Percentiles rank a stretch among this genome's conserved stretches.
Evolutionary conservation across 2,888 invertebrate species (phyloP).

Genomic region (Cacoxenus indagator): DNA sequence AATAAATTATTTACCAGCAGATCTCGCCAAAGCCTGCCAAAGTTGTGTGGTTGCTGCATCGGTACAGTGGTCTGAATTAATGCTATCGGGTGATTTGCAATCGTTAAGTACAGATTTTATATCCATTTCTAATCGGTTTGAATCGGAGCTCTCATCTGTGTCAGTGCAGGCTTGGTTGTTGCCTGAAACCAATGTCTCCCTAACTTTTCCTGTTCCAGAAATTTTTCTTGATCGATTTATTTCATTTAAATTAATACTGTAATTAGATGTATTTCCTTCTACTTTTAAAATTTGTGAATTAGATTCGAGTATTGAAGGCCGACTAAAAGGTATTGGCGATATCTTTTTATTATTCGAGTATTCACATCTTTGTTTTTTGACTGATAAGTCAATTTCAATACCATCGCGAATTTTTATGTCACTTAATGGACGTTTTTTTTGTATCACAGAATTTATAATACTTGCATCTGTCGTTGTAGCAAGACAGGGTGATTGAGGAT

Average conservation of each 20-base stretch:
- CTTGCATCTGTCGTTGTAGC: conserved; percentile 63
- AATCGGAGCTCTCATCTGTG: conserved; percentile 75
- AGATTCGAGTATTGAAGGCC: conserved; percentile 47
- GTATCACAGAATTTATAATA: conserved; percentile 72
- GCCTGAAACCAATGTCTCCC: conserved; percentile 25
- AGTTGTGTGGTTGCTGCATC: conserved; percentile 71
- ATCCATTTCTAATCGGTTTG: conserved; percentile 59
- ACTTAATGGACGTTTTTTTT: conserved; percentile 66
- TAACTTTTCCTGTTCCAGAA: conserved; percentile 30
- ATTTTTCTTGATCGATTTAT: conserved; percentile 40
- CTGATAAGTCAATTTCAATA: conserved; percentile 59
- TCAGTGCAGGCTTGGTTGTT: conserved; percentile 58
- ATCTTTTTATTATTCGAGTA: conserved; percentile 35
- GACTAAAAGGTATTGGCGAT: conserved; percentile 43
- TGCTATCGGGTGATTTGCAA: conserved; percentile 66
- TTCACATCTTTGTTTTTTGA: conserved; percentile 56
- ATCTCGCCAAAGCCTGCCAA: conserved; percentile 71
- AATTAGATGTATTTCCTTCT: conserved; percentile 45
- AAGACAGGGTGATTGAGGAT: conserved; percentile 67
- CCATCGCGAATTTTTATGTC: conserved; percentile 53
- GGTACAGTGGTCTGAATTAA: conserved; percentile 68
- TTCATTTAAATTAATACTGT: conserved; percentile 54
- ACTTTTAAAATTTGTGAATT: conserved; percentile 41
- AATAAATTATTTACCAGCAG: conserved; percentile 59
- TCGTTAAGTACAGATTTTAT: conserved; percentile 50